A percentile compares a stretch with the other conserved stretches of the same genome.
Conservation (phyloP, 2,113 vertebrate genomes). For the Athene noctua region DNA sequence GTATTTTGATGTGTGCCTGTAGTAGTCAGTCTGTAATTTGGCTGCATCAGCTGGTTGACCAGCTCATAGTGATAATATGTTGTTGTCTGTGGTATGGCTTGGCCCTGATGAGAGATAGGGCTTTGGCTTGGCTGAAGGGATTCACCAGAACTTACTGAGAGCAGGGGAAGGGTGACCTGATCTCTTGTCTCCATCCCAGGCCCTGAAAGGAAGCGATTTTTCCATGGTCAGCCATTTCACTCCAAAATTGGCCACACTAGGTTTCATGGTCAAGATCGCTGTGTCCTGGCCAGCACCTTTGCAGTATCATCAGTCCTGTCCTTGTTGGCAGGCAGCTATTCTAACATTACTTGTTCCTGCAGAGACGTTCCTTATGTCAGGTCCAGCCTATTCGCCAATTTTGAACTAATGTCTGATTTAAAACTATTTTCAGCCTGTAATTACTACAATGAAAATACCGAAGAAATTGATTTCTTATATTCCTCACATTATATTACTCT, state of each 20-base stretch:
- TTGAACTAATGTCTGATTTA: slow-evolving; percentile 13
- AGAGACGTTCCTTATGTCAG: not conserved
- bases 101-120: not conserved
- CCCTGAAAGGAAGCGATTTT: not conserved
- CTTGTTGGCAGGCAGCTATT: not conserved
- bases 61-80: not conserved
- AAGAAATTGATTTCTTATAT: slow-evolving; percentile 44
- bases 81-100: not conserved
- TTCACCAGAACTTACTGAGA: not conserved
- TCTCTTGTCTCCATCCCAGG: not conserved
- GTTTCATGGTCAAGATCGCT: not conserved
- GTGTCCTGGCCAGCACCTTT: not conserved
- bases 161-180: not conserved
- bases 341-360: not conserved
- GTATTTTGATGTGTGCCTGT: not conserved
- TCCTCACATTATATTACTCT: not conserved
- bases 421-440: slow-evolving; percentile 53
- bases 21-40: not conserved
- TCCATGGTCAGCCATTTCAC: not conserved
- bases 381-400: not conserved
- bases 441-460: slow-evolving; percentile 49
- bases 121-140: not conserved
- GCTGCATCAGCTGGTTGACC: not conserved
- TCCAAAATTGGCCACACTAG: not conserved
- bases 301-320: not conserved